phyloP scores from a whole-genome alignment of 2,113 vertebrate genomes.

The Phyllopteryx taeniolatus region DNA sequence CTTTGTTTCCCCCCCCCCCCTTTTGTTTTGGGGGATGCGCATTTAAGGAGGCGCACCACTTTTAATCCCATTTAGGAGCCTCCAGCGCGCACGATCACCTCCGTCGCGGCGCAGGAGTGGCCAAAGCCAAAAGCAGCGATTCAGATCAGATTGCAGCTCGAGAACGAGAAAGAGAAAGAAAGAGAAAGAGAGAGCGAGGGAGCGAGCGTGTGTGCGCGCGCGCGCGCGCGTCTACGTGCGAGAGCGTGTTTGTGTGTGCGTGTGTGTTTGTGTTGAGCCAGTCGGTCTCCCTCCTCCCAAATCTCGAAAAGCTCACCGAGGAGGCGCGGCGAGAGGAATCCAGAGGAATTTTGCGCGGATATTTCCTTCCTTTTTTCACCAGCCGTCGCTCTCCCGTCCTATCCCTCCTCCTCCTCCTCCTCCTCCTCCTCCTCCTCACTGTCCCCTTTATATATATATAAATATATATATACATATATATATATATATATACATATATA shows the following conservation, averaged over 20 bases:
- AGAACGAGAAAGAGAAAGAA: conserved; percentile 17
- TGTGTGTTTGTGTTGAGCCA: not conserved
- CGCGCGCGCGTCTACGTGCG: not conserved
- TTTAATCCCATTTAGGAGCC: conserved; percentile 67
- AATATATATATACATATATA: no score
- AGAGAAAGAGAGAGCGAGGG: conserved; percentile 41
- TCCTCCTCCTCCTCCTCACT: not conserved
- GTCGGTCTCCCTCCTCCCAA: conserved; percentile 71
- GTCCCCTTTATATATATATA: not conserved
- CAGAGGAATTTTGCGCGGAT: conserved; percentile 76
- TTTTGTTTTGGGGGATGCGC: conserved; percentile 9
- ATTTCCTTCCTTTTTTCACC: conserved; percentile 52
- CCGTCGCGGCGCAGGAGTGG: conserved; percentile 74
- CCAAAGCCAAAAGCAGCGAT: conserved; percentile 73
- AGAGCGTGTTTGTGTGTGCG: not conserved
- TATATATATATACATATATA: not conserved
- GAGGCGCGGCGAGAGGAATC: conserved; percentile 69
- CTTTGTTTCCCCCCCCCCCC: no score
- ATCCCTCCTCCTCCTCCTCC: not conserved
- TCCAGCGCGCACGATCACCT: conserved; percentile 56
- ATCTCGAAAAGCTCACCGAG: conserved; percentile 68
- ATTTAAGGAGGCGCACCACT: conserved; percentile 56
- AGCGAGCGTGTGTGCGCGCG: not conserved
- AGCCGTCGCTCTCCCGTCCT: conserved; percentile 4
- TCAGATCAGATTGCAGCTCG: conserved; percentile 78